These are phyloP conservation scores for Lutraria lutraria DNA, from an alignment of 2,888 invertebrate genomes.

Conservation along the genomic window DNA sequence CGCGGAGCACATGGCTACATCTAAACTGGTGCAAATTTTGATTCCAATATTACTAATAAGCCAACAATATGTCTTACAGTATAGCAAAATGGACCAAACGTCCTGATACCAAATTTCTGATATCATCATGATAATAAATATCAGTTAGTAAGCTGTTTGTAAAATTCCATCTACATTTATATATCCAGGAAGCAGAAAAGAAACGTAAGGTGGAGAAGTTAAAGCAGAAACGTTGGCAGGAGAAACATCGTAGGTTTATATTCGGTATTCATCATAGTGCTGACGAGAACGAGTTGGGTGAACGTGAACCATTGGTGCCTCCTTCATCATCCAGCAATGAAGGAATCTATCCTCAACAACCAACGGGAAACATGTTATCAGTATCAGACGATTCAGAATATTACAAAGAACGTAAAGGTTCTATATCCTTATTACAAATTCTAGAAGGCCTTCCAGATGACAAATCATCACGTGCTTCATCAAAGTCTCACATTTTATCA, in stretches of 20 bases:
- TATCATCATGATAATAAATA: no score
- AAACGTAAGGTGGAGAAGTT: slow-evolving; percentile 83
- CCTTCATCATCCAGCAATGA: slow-evolving; percentile 55
- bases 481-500: slow-evolving; percentile 61
- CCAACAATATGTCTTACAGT: no score
- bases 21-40: no score
- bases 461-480: slow-evolving; percentile 55
- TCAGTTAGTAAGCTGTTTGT: no score
- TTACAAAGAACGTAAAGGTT: slow-evolving; percentile 64
- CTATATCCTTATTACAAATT: slow-evolving; percentile 65
- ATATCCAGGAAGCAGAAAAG: slow-evolving; percentile 81
- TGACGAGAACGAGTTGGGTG: slow-evolving; percentile 72
- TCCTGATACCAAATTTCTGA: no score
- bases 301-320: slow-evolving; percentile 73
- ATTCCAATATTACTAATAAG: no score
- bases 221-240: slow-evolving; percentile 83
- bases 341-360: slow-evolving; percentile 29
- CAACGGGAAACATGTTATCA: slow-evolving; percentile 56
- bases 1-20: no score
- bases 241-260: slow-evolving; percentile 82
- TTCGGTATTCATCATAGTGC: slow-evolving; percentile 77
- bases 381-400: slow-evolving; percentile 68
- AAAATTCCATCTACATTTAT: neutral
- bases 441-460: slow-evolving; percentile 68
- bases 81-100: no score